phyloP scores from a whole-genome alignment of 2,113 vertebrate species.

The Syngnathoides biaculeatus region DNA sequence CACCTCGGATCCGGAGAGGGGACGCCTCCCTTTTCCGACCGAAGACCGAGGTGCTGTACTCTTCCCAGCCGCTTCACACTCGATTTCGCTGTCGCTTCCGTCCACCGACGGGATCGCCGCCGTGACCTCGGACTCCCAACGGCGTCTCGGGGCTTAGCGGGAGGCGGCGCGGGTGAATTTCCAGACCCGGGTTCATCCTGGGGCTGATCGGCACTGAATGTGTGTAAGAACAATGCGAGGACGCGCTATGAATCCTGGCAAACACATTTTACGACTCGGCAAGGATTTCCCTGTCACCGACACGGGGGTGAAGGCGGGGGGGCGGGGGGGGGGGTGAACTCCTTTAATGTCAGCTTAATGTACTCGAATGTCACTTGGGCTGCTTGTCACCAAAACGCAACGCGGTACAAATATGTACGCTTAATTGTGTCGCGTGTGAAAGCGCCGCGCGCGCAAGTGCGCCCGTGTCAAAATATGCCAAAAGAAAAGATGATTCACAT shows the following conservation, averaged over 20 bases:
- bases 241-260: background rate
- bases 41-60: too few relatives aligned
- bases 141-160: too few relatives aligned
- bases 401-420: conserved; percentile 13
- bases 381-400: conserved; percentile 16
- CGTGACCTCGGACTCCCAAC: too few relatives aligned
- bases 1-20: conserved; percentile 17
- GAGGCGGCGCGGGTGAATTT: conserved; percentile 27
- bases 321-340: too few relatives aligned
- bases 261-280: conserved; percentile 17
- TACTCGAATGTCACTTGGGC: conserved; percentile 24
- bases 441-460: conserved; percentile 5
- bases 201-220: background rate
- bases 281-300: conserved; percentile 39
- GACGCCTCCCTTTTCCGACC: too few relatives aligned
- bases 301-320: too few relatives aligned
- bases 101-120: too few relatives aligned
- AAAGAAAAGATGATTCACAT: background rate
- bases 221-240: conserved; percentile 8
- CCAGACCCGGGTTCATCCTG: conserved; percentile 15
- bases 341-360: conserved; percentile 57
- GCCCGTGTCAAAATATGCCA: background rate
- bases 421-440: conserved; percentile 19
- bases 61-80: too few relatives aligned
- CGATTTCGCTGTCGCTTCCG: too few relatives aligned